Evolutionary conservation across 2,888 invertebrate genomes (phyloP).

Genomic region (Marasmarcha lunaedactyla): DNA sequence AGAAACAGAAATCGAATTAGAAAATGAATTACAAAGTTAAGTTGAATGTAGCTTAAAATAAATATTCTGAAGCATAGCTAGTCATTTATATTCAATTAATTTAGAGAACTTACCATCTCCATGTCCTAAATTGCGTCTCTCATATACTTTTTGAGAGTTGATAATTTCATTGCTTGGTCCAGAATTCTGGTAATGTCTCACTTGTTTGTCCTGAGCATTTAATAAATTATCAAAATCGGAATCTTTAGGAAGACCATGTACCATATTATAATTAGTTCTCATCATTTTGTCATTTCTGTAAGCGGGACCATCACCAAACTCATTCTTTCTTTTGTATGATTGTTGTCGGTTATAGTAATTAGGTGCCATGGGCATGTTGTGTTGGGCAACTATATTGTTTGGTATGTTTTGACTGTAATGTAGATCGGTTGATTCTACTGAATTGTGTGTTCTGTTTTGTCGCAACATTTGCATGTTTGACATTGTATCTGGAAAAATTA

Average conservation of each 20-base stretch:
- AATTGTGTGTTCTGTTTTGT: conserved; percentile 37
- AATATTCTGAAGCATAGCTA: no score
- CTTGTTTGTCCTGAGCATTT: conserved; percentile 27
- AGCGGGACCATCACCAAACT: conserved; percentile 37
- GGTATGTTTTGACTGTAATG: conserved; percentile 42
- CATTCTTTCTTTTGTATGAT: conserved; percentile 41
- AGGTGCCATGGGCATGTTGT: conserved; percentile 37
- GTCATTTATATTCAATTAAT: background rate
- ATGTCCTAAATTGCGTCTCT: conserved; percentile 48
- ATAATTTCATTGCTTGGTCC: conserved; percentile 27
- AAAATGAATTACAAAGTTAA: no score
- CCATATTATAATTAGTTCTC: conserved; percentile 46
- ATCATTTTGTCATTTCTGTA: conserved; percentile 57
- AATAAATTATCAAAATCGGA: conserved; percentile 33
- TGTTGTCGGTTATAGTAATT: conserved; percentile 49
- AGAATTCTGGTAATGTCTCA: conserved; percentile 37
- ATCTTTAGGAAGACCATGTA: conserved; percentile 38
- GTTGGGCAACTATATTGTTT: conserved; percentile 30
- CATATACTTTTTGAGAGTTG: conserved; percentile 40
- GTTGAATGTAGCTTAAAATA: no score
- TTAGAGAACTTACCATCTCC: conserved; percentile 52
- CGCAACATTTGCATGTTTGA: conserved; percentile 47
- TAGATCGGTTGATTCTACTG: conserved; percentile 51
- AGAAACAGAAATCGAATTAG: no score
- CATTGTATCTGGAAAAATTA: conserved; percentile 40